These are phyloP conservation scores for Megalopta genalis DNA, from an alignment of 1,140 invertebrate genomes.

Conservation along the genomic window DNA sequence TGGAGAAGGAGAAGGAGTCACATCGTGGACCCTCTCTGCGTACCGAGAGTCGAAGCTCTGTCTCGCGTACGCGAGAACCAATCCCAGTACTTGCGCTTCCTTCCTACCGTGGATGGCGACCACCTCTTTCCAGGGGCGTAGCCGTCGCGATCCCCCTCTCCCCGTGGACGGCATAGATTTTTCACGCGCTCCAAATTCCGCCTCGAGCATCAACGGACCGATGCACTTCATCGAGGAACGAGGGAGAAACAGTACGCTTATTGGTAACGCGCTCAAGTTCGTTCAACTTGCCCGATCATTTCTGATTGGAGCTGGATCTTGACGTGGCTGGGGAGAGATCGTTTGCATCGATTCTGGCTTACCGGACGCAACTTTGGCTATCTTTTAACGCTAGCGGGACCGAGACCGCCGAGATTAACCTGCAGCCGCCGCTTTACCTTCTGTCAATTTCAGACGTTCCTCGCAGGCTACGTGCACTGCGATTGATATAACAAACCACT, in stretches of 20 bases:
- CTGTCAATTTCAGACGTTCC: no score
- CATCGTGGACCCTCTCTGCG: conserved; percentile 68
- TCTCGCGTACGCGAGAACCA: conserved; percentile 76
- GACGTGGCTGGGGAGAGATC: conserved; percentile 1
- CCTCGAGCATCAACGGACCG: conserved; percentile 48
- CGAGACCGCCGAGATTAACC: no score
- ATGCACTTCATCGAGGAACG: conserved; percentile 54
- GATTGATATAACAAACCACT: no score
- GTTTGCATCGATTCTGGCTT: conserved; percentile 2
- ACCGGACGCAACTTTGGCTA: neutral
- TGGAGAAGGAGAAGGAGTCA: conserved; percentile 58
- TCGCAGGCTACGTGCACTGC: no score
- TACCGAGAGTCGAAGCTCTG: conserved; percentile 71
- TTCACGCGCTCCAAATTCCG: conserved; percentile 70
- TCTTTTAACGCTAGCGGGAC: no score
- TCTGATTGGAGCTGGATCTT: neutral
- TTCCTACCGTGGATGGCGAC: conserved; percentile 78
- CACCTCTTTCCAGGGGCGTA: conserved; percentile 79
- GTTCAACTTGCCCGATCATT: conserved; percentile 46
- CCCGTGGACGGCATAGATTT: conserved; percentile 66
- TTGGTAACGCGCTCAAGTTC: conserved; percentile 41
- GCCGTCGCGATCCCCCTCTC: conserved; percentile 67
- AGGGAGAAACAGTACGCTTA: conserved; percentile 40
- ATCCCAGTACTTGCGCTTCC: conserved; percentile 79
- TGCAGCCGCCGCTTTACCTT: no score